Base-by-base conservation (phyloP, 2,113 vertebrate species). In the Edolisoma coerulescens region DNA sequence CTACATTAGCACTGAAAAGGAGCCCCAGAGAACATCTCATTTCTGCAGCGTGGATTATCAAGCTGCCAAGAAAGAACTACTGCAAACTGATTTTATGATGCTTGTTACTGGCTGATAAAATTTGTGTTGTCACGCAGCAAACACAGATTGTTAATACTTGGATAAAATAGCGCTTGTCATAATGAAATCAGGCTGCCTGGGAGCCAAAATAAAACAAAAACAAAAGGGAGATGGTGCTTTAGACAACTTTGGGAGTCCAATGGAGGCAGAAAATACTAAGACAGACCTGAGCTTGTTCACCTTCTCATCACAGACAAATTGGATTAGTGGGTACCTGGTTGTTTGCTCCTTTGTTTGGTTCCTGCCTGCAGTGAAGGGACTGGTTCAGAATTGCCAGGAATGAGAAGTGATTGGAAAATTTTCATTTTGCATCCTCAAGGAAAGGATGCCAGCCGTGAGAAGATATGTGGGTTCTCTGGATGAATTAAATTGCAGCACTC, bases 61-160 rank as follows among this genome's bases (percentile, higher is more conserved):
- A 87, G 78, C 93, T 93, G 93, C 90, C 94, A 84, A 41, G 84
- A 39, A 75, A 78, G 87, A 95, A 16, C 54, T 82, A 37, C 85
- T 75, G 71, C 73, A 84, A 95, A 94, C 47, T 83, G 28, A 78
- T 90, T 94, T 90, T 90, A 92, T 50, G 84, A 81, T 59, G 68
- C 87, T 93, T 53, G 87, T 94, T 96, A 74, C 89, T 11, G 70
- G 91, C 71, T 75, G 68, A 75, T 71, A 53, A 57, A 81, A 85
- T 85, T 81, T 70, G 87, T 82, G 64, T 65, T 80, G 80, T 64
- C 79, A 61, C 44, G 49, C 8, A 90, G 65, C 64, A 88, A 96
- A 89, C 85, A 47, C 2, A 1, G 71, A 79, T 80, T 42, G 70
- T 91, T 85, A 78, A 95, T 74, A 52, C 35, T 84, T 18, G 35